Evolutionary conservation across 2,797 vertebrate species (phyloP).

Genomic region (Echiichthys vipera): DNA sequence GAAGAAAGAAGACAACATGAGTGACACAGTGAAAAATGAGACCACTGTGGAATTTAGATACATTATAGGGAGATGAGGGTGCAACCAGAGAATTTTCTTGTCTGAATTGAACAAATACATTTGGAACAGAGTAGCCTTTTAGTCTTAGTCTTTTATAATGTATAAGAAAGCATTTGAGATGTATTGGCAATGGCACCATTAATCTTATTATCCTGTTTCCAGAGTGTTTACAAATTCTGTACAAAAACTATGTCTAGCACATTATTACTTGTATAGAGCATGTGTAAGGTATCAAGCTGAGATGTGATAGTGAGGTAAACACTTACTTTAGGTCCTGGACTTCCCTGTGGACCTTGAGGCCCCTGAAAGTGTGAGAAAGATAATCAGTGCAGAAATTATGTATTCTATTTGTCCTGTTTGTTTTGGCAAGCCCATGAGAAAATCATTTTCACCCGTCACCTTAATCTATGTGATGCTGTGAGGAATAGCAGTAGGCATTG

Average conservation of each 20-base stretch:
- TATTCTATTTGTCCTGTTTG: background rate
- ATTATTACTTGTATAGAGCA: background rate
- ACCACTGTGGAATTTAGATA: background rate
- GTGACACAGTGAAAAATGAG: constrained; percentile 9
- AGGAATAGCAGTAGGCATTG: background rate
- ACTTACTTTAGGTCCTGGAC: constrained; percentile 92
- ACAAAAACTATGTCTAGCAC: background rate
- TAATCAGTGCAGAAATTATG: background rate
- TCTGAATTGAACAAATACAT: background rate
- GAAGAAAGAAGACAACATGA: constrained; percentile 44
- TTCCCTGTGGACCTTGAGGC: constrained; percentile 91
- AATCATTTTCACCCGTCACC: background rate
- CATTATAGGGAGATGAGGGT: background rate
- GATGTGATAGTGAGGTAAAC: background rate
- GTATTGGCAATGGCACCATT: background rate
- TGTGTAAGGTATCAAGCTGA: background rate
- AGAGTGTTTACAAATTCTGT: background rate
- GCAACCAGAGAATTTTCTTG: background rate
- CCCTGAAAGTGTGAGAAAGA: constrained; percentile 85
- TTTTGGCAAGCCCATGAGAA: no score
- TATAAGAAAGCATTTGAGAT: background rate
- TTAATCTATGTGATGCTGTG: constrained; percentile 3
- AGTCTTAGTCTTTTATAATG: background rate
- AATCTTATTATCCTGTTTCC: background rate
- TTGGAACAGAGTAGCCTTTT: background rate